These are phyloP conservation scores for Cosmia pyralina DNA, from an alignment of 2,888 invertebrate genomes.

Conservation along the genomic window DNA sequence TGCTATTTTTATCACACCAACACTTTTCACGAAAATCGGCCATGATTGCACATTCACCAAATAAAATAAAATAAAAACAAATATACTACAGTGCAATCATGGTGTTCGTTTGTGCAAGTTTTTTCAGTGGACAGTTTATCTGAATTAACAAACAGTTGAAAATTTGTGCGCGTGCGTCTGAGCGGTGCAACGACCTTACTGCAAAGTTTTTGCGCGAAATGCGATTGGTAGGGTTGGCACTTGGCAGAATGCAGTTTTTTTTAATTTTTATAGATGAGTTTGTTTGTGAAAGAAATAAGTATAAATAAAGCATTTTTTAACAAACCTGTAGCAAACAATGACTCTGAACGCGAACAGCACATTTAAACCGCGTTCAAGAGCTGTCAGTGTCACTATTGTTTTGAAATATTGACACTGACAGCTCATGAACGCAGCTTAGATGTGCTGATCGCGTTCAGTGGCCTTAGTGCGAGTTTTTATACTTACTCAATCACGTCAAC, in stretches of 20 bases:
- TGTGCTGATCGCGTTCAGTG: too few relatives aligned
- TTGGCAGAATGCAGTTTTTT: neutral
- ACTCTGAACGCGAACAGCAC: too few relatives aligned
- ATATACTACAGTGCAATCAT: slow-evolving; percentile 35
- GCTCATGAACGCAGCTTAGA: too few relatives aligned
- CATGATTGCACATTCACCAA: slow-evolving; percentile 32
- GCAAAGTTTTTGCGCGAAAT: slow-evolving; percentile 47
- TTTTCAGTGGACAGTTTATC: slow-evolving; percentile 58
- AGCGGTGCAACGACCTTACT: slow-evolving; percentile 51
- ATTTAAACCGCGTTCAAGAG: too few relatives aligned
- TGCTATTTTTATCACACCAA: slow-evolving; percentile 33
- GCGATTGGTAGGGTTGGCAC: slow-evolving; percentile 31
- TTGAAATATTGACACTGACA: too few relatives aligned
- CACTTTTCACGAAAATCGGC: slow-evolving; percentile 26
- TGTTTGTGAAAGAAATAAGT: neutral
- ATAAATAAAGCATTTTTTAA: neutral
- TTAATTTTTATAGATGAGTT: neutral
- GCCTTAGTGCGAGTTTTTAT: too few relatives aligned
- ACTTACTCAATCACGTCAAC: too few relatives aligned
- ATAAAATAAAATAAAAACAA: slow-evolving; percentile 53
- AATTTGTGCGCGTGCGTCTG: slow-evolving; percentile 46
- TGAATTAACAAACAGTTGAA: slow-evolving; percentile 57
- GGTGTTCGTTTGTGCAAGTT: slow-evolving; percentile 48
- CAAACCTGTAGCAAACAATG: neutral
- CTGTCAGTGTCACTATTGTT: too few relatives aligned